A percentile compares a stretch with the other conserved stretches of the same genome.
phyloP scores from a whole-genome alignment of 2,113 vertebrate genomes.

The Psittacula cyanocephala region DNA sequence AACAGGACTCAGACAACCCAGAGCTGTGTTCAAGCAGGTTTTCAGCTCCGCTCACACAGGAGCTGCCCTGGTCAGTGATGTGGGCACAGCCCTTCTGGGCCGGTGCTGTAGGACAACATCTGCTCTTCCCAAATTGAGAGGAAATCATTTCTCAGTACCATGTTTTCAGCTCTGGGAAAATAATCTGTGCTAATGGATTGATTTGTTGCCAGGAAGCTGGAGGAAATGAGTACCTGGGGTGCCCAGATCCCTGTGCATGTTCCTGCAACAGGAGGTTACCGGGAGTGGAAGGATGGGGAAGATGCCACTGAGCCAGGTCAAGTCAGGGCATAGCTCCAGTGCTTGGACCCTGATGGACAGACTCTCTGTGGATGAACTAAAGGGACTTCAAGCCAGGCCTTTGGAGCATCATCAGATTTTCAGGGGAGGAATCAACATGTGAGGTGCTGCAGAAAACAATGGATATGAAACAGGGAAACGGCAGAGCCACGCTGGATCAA shows the following conservation, averaged over 20 bases:
- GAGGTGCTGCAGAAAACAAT: background rate
- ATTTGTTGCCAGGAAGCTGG: background rate
- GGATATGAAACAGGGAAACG: background rate
- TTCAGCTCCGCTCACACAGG: background rate
- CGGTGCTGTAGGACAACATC: background rate
- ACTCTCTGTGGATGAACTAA: background rate
- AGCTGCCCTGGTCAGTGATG: background rate
- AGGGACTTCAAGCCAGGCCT: background rate
- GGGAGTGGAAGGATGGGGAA: background rate
- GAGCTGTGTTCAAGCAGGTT: background rate
- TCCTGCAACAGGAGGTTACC: background rate
- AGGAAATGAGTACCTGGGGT: too few species aligned
- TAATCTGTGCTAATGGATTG: background rate
- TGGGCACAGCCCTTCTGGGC: accelerated
- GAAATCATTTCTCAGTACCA: background rate
- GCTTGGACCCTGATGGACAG: background rate
- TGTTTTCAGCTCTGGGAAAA: background rate
- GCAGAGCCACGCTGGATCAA: background rate
- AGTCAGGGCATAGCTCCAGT: background rate
- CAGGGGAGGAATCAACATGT: too few species aligned
- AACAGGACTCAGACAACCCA: background rate
- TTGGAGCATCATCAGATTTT: too few species aligned
- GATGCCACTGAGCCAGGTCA: background rate
- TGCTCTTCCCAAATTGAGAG: background rate
- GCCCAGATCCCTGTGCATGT: accelerated